phyloP scores from a whole-genome alignment of 2,113 vertebrate species.

The Cololabis saira region DNA sequence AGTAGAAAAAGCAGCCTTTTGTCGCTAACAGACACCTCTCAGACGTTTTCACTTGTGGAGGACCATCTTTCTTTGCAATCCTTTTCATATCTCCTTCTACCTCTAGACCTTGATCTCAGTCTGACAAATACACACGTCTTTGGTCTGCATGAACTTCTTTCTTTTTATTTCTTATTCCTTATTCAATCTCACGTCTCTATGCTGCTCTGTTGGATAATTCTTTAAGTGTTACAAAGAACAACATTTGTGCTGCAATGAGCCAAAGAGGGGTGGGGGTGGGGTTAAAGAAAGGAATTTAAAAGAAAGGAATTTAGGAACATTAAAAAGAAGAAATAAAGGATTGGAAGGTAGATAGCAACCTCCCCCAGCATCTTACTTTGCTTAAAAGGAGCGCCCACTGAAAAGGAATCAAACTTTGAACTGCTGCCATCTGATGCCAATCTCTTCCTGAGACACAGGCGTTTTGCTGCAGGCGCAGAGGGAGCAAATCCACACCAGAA shows the following conservation, averaged over 20 bases:
- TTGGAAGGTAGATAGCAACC: constrained; percentile 52
- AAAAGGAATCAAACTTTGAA: constrained; percentile 67
- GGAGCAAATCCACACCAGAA: constrained; percentile 79
- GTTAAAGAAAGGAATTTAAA: constrained; percentile 56
- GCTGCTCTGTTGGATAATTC: constrained; percentile 28
- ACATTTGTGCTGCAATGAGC: constrained; percentile 42
- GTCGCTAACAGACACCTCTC: constrained; percentile 49
- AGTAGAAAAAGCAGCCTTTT: constrained; percentile 76
- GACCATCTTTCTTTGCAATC: constrained; percentile 32
- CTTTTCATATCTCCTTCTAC: constrained; percentile 22
- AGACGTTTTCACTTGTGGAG: constrained; percentile 32
- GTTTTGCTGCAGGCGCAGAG: constrained; percentile 57
- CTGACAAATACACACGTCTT: constrained; percentile 3
- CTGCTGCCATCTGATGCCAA: constrained; percentile 71
- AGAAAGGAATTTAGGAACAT: constrained; percentile 55
- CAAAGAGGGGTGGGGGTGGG: constrained; percentile 45
- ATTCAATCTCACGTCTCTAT: constrained; percentile 7
- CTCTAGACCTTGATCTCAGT: constrained; percentile 25
- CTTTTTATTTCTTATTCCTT: constrained; percentile 26
- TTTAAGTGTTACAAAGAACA: constrained; percentile 18
- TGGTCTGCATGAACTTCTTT: constrained; percentile 2
- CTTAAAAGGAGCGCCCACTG: constrained; percentile 70
- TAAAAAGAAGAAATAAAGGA: constrained; percentile 44
- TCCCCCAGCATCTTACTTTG: constrained; percentile 68
- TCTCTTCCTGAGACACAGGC: constrained; percentile 64